phyloP scores from a whole-genome alignment of 2,888 invertebrate species.

The Uloborus plumipes region DNA sequence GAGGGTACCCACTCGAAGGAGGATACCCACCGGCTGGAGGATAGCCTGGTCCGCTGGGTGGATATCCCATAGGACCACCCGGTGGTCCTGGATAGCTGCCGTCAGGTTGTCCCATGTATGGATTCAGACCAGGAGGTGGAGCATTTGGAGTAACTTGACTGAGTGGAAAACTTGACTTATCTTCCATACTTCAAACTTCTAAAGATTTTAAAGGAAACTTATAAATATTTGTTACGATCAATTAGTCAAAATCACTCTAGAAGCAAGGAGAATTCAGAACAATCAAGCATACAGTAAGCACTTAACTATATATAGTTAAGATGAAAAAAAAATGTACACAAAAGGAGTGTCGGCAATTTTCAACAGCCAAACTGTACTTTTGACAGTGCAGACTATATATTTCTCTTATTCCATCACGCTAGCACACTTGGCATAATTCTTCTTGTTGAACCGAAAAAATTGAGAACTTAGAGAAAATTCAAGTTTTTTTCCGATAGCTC shows the following conservation, averaged over 20 bases:
- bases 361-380: too few species aligned
- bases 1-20: conserved; percentile 26
- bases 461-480: too few species aligned
- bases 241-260: neutral
- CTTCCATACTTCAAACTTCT: neutral
- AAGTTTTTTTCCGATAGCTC: too few species aligned
- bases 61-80: conserved; percentile 18
- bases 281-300: too few species aligned
- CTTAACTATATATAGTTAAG: too few species aligned
- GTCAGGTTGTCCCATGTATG: neutral
- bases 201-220: neutral
- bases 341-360: too few species aligned
- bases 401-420: too few species aligned
- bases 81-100: conserved; percentile 12
- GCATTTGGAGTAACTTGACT: conserved; percentile 33
- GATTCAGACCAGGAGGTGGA: conserved; percentile 51
- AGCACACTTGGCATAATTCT: too few species aligned
- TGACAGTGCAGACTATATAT: too few species aligned
- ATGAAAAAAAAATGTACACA: too few species aligned
- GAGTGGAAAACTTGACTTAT: conserved; percentile 33
- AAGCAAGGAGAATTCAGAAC: too few species aligned
- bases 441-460: too few species aligned
- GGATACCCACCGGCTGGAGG: conserved; percentile 32
- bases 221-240: neutral
- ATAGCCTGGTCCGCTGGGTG: conserved; percentile 20